Base-by-base conservation (phyloP, 2,113 vertebrate species). In the Phoenicopterus ruber region DNA sequence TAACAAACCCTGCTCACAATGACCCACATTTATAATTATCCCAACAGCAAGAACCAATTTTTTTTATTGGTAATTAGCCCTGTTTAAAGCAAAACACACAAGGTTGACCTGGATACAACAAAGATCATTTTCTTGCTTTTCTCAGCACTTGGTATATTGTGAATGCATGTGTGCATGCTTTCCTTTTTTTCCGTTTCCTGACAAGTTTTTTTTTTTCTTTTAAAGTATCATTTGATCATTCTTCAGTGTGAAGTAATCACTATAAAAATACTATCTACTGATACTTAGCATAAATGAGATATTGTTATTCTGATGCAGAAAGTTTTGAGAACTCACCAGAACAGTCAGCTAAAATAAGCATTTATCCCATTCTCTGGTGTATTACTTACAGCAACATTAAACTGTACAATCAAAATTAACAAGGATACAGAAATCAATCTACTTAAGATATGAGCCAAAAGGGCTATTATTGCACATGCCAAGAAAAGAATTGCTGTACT, bases 61-160 rank as follows among this genome's bases (percentile, higher is more conserved):
- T 92, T 91, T 94, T 59, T 50, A 74, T 67, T 84, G n/a, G 83
- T 93, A 92, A 97, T 96, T 96, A 96, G 86, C 59, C 72, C 69
- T 63, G 59, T 71, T 94, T 94, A 96, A 91, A 81, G 88, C 55
- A 92, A 94, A 90, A 81, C 42, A 77, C 59, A 92, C 76, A 92
- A 88, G 47, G 55, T 6, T 94, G 88, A 95, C 72, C 80, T 78
- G 72, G 61, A 92, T 81, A 83, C 20, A 86, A 90, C 65, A 70
- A 92, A 77, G 76, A 88, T 90, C 0, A 84, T 91, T 95, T 91
- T 95, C 59, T 84, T 93, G 72, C 86, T 86, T 94, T 93, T 94
- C 80, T 88, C 63, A 67, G 69, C 5, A 4, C 62, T 93, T 76
- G 49, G 36, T 76, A 85, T 50, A 84, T 46, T 92, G 73, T 69